phyloP scores from a whole-genome alignment of 1,140 invertebrate species.

The Monochamus saltuarius region DNA sequence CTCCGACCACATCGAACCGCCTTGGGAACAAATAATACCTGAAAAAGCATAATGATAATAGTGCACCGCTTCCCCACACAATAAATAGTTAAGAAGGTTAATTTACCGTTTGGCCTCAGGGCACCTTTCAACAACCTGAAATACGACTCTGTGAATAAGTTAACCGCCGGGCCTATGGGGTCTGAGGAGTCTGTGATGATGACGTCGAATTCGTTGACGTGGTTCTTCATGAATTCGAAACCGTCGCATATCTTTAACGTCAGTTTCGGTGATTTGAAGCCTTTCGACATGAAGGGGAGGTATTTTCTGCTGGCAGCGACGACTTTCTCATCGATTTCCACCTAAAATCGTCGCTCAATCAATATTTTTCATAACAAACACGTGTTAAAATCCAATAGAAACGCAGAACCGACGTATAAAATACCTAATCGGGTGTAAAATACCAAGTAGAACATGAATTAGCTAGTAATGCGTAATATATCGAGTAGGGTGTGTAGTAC shows the following conservation, averaged over 20 bases:
- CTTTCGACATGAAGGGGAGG: conserved; percentile 86
- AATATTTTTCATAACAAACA: too few relatives aligned
- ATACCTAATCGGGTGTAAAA: not conserved
- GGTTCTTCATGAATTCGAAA: conserved; percentile 90
- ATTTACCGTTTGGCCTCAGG: conserved; percentile 67
- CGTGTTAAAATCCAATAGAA: not conserved
- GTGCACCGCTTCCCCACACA: too few relatives aligned
- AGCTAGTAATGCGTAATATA: too few relatives aligned
- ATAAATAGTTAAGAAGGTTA: too few relatives aligned
- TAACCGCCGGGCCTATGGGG: conserved; percentile 81
- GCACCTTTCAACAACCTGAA: conserved; percentile 85
- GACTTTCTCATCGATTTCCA: conserved; percentile 93
- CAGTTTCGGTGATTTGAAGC: conserved; percentile 83
- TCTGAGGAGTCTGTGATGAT: conserved; percentile 99
- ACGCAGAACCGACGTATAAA: not conserved
- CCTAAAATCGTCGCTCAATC: conserved; percentile 54
- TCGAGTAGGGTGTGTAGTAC: too few relatives aligned
- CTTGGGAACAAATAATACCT: conserved; percentile 90
- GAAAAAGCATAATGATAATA: not conserved
- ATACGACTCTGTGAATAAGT: conserved; percentile 80
- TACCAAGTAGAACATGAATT: not conserved
- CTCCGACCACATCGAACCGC: conserved; percentile 89
- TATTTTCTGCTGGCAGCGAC: conserved; percentile 90
- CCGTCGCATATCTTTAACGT: conserved; percentile 88
- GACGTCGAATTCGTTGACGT: conserved; percentile 87